Conservation (phyloP, 2,797 vertebrate genomes). For the Hyperoplus lanceolatus region DNA sequence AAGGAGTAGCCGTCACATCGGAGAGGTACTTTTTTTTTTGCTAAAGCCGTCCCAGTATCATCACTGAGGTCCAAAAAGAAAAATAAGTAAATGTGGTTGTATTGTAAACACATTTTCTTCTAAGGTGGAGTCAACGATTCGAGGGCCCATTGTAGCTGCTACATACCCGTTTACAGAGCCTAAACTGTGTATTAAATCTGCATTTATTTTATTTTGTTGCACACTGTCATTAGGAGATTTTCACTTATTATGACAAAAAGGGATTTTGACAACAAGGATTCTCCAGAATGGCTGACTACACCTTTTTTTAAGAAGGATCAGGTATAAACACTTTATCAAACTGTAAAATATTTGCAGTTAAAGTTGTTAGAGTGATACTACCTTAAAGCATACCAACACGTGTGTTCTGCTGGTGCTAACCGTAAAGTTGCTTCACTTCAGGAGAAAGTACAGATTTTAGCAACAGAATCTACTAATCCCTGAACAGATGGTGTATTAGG, state of each 20-base stretch:
- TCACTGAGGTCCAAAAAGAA: slow-evolving; percentile 9
- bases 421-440: slow-evolving; percentile 37
- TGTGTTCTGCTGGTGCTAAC: slow-evolving; percentile 10
- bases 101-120: slow-evolving; percentile 14
- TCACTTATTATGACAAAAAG: no score
- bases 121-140: no score
- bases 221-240: no score
- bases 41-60: slow-evolving; percentile 8
- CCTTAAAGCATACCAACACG: not conserved
- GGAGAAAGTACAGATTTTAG: slow-evolving; percentile 62
- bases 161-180: no score
- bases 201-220: no score
- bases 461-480: slow-evolving; percentile 64
- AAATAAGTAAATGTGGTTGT: not conserved
- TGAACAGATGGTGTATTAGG: slow-evolving; percentile 70
- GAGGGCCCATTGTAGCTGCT: no score
- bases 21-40: slow-evolving; percentile 88
- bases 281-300: no score
- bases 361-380: not conserved
- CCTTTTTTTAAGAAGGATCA: not conserved
- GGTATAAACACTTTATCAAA: not conserved
- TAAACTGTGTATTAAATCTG: no score
- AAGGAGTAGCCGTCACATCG: slow-evolving; percentile 90
- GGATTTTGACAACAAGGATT: no score
- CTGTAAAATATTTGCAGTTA: not conserved